Conservation (phyloP, 30 jellyfish, hydroid and myxozoan genomes). For the Aurelia aurita region DNA sequence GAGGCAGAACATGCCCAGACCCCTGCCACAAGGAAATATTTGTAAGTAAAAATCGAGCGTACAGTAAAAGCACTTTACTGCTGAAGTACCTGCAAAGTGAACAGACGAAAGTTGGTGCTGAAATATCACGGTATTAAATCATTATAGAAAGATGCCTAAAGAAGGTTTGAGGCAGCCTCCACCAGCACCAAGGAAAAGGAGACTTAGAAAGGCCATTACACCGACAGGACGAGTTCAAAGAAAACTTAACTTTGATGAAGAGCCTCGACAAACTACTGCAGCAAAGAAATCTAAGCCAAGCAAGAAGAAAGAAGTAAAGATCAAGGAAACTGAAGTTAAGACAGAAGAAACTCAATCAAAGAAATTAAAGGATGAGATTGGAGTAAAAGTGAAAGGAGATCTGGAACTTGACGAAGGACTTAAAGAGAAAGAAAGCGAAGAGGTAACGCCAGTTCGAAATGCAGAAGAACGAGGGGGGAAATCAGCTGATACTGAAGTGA, state of each 20-base stretch:
- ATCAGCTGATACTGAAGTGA: not conserved
- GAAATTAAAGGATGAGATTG: not conserved
- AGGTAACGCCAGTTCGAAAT: slow-evolving; percentile 2
- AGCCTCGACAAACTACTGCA: too few relatives aligned
- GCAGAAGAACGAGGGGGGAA: not conserved
- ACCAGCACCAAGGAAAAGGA: slow-evolving; percentile 58
- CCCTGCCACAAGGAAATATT: slow-evolving; percentile 33
- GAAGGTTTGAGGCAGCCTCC: slow-evolving; percentile 31
- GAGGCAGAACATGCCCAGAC: slow-evolving; percentile 81
- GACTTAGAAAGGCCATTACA: slow-evolving; percentile 16
- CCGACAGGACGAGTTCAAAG: slow-evolving; percentile 60
- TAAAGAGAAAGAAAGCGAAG: not conserved
- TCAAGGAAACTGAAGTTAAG: too few relatives aligned
- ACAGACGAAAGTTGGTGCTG: too few relatives aligned
- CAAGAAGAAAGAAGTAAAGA: too few relatives aligned
- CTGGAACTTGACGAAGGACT: not conserved
- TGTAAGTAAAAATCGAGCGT: slow-evolving; percentile 18
- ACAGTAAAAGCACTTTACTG: too few relatives aligned
- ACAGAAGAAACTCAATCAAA: too few relatives aligned
- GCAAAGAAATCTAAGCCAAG: too few relatives aligned
- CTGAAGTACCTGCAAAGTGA: too few relatives aligned
- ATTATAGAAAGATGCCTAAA: not conserved
- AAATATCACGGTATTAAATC: too few relatives aligned
- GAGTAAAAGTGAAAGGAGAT: not conserved
- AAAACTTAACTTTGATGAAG: slow-evolving; percentile 48